phyloP scores from a whole-genome alignment of 2,888 invertebrate species.

The Sphinx pinastri region DNA sequence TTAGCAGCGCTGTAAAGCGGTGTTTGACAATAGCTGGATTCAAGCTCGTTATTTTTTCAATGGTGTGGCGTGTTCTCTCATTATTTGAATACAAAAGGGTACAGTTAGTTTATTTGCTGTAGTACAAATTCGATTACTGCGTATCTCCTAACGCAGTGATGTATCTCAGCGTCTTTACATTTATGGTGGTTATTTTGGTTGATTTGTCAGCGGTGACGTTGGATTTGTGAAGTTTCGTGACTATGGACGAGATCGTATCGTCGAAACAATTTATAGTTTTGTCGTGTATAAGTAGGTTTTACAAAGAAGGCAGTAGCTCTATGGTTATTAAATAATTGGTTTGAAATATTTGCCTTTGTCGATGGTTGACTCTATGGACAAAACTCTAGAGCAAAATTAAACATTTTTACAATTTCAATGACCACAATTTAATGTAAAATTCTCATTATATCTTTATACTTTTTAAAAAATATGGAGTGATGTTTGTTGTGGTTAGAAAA shows the following conservation, averaged over 20 bases:
- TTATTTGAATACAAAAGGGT: slow-evolving; percentile 4
- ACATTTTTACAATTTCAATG: no score
- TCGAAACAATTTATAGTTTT: not conserved
- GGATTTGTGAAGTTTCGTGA: not conserved
- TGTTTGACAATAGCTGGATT: not conserved
- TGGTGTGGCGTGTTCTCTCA: not conserved
- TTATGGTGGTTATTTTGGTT: slow-evolving; percentile 18
- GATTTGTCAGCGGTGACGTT: slow-evolving; percentile 20
- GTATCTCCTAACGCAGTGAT: slow-evolving; percentile 1
- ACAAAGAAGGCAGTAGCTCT: no score
- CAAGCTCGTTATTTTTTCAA: not conserved
- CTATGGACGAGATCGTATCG: not conserved
- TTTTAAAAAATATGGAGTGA: no score
- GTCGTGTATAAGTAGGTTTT: not conserved
- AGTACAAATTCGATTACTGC: not conserved
- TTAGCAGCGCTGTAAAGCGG: not conserved
- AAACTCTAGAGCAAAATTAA: no score
- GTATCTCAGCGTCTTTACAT: slow-evolving; percentile 12
- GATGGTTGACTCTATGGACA: no score
- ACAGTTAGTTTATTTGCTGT: not conserved
- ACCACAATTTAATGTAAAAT: no score
- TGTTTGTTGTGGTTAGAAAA: no score
- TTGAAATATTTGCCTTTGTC: no score
- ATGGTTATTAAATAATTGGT: no score
- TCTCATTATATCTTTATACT: no score